A percentile compares a stretch with the other conserved stretches of the same genome.
Conservation (phyloP, 2,113 vertebrate genomes). For the Dryoscopus gambensis region DNA sequence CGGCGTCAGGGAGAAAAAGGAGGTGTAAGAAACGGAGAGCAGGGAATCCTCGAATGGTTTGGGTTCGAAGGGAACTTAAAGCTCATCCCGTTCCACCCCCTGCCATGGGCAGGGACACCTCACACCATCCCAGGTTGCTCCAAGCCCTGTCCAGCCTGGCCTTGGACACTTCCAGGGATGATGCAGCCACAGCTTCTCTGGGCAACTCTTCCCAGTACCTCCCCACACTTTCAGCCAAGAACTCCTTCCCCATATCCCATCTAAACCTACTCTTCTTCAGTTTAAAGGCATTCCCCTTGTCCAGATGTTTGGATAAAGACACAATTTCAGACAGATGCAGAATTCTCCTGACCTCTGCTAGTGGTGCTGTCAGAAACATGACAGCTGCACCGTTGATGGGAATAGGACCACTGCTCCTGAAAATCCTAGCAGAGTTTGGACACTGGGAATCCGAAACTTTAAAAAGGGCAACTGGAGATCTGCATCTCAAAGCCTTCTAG, state of each 20-base stretch:
- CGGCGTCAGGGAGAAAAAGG: background rate
- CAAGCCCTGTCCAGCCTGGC: fast-evolving
- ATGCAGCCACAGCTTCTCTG: background rate
- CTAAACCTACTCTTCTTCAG: background rate
- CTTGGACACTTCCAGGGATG: background rate
- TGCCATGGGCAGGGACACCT: background rate
- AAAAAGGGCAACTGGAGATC: background rate
- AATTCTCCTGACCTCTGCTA: background rate
- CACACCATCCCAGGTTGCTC: fast-evolving
- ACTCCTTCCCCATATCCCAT: background rate
- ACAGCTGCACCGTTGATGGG: background rate
- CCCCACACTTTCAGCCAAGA: fast-evolving
- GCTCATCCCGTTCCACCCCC: background rate
- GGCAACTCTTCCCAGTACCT: background rate
- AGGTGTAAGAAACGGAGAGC: background rate
- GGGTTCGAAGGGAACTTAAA: background rate
- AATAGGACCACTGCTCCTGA: background rate
- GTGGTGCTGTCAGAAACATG: background rate
- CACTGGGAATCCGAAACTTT: background rate
- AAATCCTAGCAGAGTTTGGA: background rate
- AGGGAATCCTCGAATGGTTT: fast-evolving
- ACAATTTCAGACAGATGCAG: background rate
- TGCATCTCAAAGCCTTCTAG: background rate
- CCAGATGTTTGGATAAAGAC: background rate
- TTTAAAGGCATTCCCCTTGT: background rate